Base-by-base conservation (phyloP, 2,113 vertebrate genomes). In the Bujurquina vittata region DNA sequence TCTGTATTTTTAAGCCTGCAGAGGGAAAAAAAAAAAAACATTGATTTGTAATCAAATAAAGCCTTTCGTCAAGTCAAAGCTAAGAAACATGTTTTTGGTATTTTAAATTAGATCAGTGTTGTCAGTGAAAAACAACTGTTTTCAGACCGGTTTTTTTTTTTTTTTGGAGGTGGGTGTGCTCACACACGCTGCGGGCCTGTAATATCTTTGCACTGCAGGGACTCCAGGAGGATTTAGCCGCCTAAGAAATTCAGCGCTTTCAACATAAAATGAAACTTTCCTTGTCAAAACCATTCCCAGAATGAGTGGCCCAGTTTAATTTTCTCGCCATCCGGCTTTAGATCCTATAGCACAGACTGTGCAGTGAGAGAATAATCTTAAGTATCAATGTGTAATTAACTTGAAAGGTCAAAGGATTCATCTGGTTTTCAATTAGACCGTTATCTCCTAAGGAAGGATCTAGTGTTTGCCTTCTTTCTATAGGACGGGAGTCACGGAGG, bases 341-440 rank as follows among this genome's bases (percentile, higher is more conserved):
- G 63, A 23, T 77, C 56, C 56, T 56, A 33, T 54, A 43, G 26
- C 61, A 17, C 29, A 59, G 69, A 58, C 62, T 81, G 31, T 65
- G 67, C 17, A 72, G 67, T 46, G 67, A 77, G 82, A 80, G 73
- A 80, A 85, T 88, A 88, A 88, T 86, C 82, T 84, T 80, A 65
- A 78, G 62, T 31, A 2, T 60, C 82, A 76, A 84, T 77, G 82
- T 91, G 89, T 93, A 88, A 92, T 93, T 91, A 92, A 88, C 84
- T 80, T 26, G 61, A 85, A 89, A 90, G 90, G 92, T 89, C 87
- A 91, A 84, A 88, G 77, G 80, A 89, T 85, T 56, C 62, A 85
- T 87, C 85, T 85, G 84, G 75, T 83, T 90, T 88, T 90, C 87
- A 91, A 86, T 92, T 90, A 91, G 79, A 74, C 85, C 46, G 43